These are phyloP conservation scores for Osmoderma eremita DNA, from an alignment of 2,888 invertebrate genomes.

Conservation along the genomic window DNA sequence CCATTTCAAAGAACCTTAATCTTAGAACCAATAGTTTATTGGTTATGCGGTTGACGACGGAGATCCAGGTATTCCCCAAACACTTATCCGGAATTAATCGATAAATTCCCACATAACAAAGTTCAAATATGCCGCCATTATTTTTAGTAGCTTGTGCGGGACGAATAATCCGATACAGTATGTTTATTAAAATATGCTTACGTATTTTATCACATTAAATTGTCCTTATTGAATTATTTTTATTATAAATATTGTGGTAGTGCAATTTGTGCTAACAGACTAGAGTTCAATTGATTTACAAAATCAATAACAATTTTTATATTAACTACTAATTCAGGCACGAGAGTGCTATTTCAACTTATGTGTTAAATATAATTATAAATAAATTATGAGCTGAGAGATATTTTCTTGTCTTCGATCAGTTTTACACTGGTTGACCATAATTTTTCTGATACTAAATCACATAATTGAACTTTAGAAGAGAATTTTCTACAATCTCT, in stretches of 20 bases:
- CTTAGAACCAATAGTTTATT: no score
- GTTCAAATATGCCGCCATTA: no score
- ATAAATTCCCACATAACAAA: no score
- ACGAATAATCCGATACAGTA: no score
- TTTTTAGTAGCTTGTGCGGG: no score
- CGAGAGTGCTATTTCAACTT: conserved; percentile 5
- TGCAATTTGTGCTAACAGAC: conserved; percentile 15
- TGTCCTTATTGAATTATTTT: background rate
- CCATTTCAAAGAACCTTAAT: no score
- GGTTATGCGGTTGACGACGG: no score
- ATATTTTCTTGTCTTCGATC: conserved; percentile 46
- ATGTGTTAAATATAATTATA: background rate
- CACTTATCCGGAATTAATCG: no score
- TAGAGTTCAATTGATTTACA: conserved; percentile 5
- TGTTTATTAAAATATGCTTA: conserved; percentile 2
- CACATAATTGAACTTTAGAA: conserved; percentile 71
- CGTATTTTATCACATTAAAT: conserved; percentile 1
- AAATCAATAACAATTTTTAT: conserved; percentile 10
- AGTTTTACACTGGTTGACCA: conserved; percentile 68
- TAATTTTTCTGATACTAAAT: conserved; percentile 71
- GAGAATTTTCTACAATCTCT: conserved; percentile 75
- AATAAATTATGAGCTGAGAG: conserved; percentile 2
- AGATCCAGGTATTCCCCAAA: no score
- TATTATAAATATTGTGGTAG: background rate
- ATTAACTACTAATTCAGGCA: conserved; percentile 2